Base-by-base conservation (phyloP, 2,888 invertebrate genomes). In the Chalcis sispes region DNA sequence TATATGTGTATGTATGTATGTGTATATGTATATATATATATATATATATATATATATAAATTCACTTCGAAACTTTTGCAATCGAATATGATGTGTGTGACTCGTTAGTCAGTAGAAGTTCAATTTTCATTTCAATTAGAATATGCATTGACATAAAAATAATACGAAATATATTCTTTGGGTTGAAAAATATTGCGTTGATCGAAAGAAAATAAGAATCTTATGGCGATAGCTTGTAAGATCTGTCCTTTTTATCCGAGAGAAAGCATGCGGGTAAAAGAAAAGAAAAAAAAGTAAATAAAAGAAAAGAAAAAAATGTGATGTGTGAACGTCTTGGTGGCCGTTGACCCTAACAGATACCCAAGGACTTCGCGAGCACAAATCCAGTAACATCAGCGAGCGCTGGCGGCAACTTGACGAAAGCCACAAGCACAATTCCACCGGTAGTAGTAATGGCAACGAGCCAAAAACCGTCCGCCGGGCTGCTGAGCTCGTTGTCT, bases 321-420 rank as follows among this genome's bases (percentile, higher is more conserved):
- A 65, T 72, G 72, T 72, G 72, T 78, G 75, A 77, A 75, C 23
- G 58, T 27, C 32, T 62, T 75, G 72, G 72, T 75, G 78, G 86
- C 85, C 87, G 88, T 85, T 71, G 87, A 88, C 87, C 90, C 87
- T 90, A 90, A 89, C 91, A 91, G 91, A 90, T 90, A 89, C 90
- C 89, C 90, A 91, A 91, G 91, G 91, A 91, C 85, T 86, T 89
- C 85, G 83, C 89, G 84, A 89, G 87, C 36, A 52, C 85, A 82
- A 87, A 87, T 85, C 85, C 77, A 1, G 29, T 48, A 8, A 62
- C 66, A 7, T 42, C 73, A 23, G 23, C 71, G 29, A 72, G 15
- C 7, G 61, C 20, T 18, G 42, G 85, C 77, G 85, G 84, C 81
- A 85, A 80, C 75, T 73, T 83, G 80, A 79, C 83, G 80, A 84